Base-by-base conservation (phyloP, 23 tunicate species). In the Phallusia fumigata region DNA sequence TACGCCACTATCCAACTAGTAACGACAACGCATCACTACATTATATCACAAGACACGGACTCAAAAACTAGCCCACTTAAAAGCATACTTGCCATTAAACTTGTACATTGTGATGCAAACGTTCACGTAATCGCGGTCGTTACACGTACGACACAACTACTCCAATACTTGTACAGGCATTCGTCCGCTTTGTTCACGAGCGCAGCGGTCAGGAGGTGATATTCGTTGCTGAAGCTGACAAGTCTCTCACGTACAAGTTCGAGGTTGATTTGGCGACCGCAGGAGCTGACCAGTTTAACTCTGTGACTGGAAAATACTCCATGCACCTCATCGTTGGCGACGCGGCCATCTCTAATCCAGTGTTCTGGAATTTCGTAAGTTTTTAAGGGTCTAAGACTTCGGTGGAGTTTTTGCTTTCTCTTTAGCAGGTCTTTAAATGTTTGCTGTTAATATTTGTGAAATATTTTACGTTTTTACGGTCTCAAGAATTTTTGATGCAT, bases 321-420 rank as follows among this genome's bases (percentile, higher is more conserved):
- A 87, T 95, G 86, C 92, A 90, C 34, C 86, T 95, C 65, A 95
- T 95, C 47, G 86, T 90, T 36, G 99, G 99, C 16, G 99, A 95
- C 64, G 99, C 96, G 8, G 79, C 98, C 19, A 88, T 93, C 72
- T 81, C 98, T 44, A 93, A 93, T 73, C 93, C 98, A 0, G 81
- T 93, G 45, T 93, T 88, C 26, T 93, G 98, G 98, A 80, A 88
- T n/a, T 86, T 93, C 36, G 92, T 88, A 73, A 91, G 96, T 91
- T 44, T 24, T 58, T 6, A 22, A 58, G 15, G 3, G 13, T 58
- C 5, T 1, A 58, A 58, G 28, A n/a, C n/a, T n/a, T n/a, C n/a
- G n/a, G n/a, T n/a, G n/a, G n/a, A n/a, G n/a, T n/a, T n/a, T n/a
- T n/a, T n/a, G n/a, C n/a, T n/a, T n/a, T n/a, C n/a, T n/a, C n/a